These are phyloP conservation scores for Syngnathus rostellatus DNA, from an alignment of 2,797 vertebrate genomes.

Conservation along the genomic window DNA sequence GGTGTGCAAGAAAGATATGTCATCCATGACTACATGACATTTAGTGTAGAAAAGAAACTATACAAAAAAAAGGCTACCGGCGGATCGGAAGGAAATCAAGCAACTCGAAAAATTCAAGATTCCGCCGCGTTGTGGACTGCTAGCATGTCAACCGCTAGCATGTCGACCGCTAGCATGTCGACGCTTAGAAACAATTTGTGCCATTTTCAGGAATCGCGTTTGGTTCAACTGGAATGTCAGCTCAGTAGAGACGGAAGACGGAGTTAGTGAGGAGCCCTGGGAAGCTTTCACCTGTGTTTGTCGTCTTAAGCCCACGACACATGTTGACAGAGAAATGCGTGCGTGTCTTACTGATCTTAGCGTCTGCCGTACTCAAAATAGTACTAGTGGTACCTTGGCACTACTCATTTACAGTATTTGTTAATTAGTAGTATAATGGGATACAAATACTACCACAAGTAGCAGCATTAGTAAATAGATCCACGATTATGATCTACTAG, in stretches of 20 bases:
- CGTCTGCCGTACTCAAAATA: neutral
- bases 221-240: constrained; percentile 37
- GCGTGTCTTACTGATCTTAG: constrained; percentile 7
- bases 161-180: neutral
- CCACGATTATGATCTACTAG: too few relatives aligned
- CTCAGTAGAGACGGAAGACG: constrained; percentile 45
- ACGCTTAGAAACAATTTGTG: constrained; percentile 31
- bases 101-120: constrained; percentile 6
- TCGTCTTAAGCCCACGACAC: constrained; percentile 10
- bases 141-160: neutral
- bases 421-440: too few relatives aligned
- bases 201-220: constrained; percentile 33
- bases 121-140: neutral
- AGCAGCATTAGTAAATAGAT: neutral
- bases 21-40: constrained; percentile 9
- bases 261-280: constrained; percentile 8
- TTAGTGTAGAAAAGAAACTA: constrained; percentile 16
- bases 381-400: neutral
- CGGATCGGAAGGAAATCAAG: constrained; percentile 10
- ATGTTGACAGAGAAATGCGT: constrained; percentile 1
- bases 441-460: neutral
- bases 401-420: neutral
- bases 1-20: constrained; percentile 27
- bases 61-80: constrained; percentile 22
- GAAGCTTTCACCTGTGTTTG: constrained; percentile 16